Conservation (phyloP, 2,113 vertebrate genomes). For the Campylorhamphus procurvoides region DNA sequence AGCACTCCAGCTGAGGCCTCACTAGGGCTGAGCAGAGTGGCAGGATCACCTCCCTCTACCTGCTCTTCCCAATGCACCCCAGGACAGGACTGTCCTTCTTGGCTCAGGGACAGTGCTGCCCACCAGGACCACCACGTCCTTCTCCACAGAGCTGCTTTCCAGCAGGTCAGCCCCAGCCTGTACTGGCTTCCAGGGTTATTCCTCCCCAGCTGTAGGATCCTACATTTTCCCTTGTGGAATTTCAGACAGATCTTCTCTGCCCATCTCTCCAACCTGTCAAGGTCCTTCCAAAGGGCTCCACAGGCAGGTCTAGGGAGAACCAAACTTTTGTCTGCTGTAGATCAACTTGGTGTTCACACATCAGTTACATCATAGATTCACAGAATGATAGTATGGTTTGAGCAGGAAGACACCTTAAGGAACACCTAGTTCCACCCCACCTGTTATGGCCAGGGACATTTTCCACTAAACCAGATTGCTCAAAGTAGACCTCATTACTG, state of each 20-base stretch:
- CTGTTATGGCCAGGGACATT: rapidly evolving
- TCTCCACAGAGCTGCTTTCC: neutral
- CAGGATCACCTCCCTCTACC: neutral
- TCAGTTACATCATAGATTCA: neutral
- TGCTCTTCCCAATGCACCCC: neutral
- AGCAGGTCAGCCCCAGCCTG: neutral
- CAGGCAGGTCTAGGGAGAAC: rapidly evolving
- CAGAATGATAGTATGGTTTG: rapidly evolving
- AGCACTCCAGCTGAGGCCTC: neutral
- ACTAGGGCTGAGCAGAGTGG: neutral
- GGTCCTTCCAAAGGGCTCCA: neutral
- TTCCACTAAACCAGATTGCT: neutral
- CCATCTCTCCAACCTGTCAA: rapidly evolving
- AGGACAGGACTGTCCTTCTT: no score
- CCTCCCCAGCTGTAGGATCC: neutral
- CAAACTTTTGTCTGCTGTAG: rapidly evolving
- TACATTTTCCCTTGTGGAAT: neutral
- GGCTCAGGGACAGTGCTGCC: neutral
- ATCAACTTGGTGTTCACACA: rapidly evolving
- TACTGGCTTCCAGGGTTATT: neutral
- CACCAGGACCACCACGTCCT: neutral
- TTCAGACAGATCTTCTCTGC: neutral
- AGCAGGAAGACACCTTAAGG: neutral
- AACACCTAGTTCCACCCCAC: rapidly evolving
- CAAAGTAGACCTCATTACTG: neutral